These are phyloP conservation scores for Littorina saxatilis DNA, from an alignment of 1,140 invertebrate genomes.

Conservation along the genomic window DNA sequence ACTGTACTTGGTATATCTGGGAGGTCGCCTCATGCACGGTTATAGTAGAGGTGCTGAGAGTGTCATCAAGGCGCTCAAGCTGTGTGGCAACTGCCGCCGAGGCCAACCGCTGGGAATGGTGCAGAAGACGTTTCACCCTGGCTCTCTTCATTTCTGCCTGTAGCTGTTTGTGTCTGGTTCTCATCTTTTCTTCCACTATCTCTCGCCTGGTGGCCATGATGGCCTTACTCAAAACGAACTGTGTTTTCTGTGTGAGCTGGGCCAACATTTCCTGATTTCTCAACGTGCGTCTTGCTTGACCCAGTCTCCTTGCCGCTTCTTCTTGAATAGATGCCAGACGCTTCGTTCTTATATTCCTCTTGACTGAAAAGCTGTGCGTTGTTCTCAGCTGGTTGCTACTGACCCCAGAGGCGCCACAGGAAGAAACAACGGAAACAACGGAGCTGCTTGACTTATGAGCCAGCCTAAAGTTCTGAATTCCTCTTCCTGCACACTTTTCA, in stretches of 20 bases:
- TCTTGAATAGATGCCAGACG: neutral
- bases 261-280: neutral
- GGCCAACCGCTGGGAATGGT: constrained; percentile 1
- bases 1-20: neutral
- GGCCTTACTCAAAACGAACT: neutral
- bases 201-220: constrained; percentile 5
- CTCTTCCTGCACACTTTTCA: too few species aligned
- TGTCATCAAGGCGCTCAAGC: neutral
- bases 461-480: neutral
- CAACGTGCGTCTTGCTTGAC: neutral
- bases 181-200: neutral
- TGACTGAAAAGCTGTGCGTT: neutral
- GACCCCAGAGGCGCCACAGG: neutral
- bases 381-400: neutral
- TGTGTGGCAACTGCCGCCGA: neutral
- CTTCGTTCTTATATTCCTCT: neutral
- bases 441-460: constrained; percentile 3
- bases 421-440: neutral
- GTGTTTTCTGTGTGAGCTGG: neutral
- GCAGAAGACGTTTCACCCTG: neutral
- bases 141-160: neutral
- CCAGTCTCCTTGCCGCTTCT: neutral
- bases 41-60: neutral
- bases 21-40: neutral
- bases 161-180: neutral